Base-by-base conservation (phyloP, 1,140 invertebrate species). In the Hyles vespertilio region DNA sequence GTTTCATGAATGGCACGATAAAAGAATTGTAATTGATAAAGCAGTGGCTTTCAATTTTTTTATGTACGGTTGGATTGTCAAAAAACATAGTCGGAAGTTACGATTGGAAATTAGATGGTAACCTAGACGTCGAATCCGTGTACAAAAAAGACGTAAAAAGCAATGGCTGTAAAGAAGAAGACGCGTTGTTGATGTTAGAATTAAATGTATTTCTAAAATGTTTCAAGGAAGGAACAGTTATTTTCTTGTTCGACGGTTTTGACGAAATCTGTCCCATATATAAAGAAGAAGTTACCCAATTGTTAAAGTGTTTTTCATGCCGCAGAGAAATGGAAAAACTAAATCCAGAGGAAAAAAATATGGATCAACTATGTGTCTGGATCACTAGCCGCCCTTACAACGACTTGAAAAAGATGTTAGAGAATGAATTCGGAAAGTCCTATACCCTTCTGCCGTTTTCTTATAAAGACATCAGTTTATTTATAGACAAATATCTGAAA, bases 201-300 rank as follows among this genome's bases (percentile, higher is more conserved):
- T 40, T 61, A 9, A 43, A 57, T 40, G 11, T 61, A 44, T 61
- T 61, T 8, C 10, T 61, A 36, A 11, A 61, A 33, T 57, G 32
- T 12, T 56, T 51, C 4, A 57, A 61, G 7, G 50, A 32, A 5
- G 9, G 47, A 3, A 53, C 56, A 10, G 9, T 56, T 32, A 61
- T 61, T 36, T 57, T 61, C 7, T 32, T 61, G 12, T 61, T 61
- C 44, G 59, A 61, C 32, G 55, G 55, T 1, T 57, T 57, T 32
- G 49, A 61, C 43, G 59, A 61, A 48, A 61, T 57, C 3, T 47
- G 45, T 48, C 44, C 33, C 0, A 3, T 32, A 8, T 53, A 48
- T 44, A 11, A 9, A 1, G 43, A 51, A 3, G 49, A 53, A 40
- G 50, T 47, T 2, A 5, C 55, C 1, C n/a, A 43, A 11, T 43